A percentile compares a stretch with the other conserved stretches of the same genome.
These are phyloP conservation scores for Melanogrammus aeglefinus DNA, from an alignment of 2,797 vertebrate species.

Conservation along the genomic window DNA sequence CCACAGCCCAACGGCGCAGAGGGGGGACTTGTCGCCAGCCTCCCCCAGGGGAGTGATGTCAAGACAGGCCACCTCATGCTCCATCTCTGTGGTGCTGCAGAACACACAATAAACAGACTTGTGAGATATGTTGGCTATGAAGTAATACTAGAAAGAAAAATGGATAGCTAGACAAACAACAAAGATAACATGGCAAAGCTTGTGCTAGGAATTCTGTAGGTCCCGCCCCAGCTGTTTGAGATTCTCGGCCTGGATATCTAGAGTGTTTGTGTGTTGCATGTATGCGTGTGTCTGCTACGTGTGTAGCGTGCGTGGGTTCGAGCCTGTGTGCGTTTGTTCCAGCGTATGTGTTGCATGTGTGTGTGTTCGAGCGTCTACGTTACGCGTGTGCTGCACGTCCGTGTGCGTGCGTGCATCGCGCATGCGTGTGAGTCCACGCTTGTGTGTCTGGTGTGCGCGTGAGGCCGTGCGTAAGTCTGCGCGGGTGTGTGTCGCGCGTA, in stretches of 20 bases:
- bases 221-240: background rate
- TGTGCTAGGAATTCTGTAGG: background rate
- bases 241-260: background rate
- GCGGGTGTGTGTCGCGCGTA: too few species aligned
- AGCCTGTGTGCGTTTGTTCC: background rate
- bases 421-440: too few species aligned
- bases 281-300: too few species aligned
- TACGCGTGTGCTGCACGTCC: too few species aligned
- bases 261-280: background rate
- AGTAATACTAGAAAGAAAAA: background rate
- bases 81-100: conserved; percentile 91
- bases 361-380: too few species aligned
- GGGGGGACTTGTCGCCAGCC: conserved; percentile 81
- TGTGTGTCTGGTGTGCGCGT: too few species aligned
- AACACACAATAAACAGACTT: background rate
- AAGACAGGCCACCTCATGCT: conserved; percentile 96
- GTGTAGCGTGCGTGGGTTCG: background rate
- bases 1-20: conserved; percentile 97
- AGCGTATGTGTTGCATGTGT: too few species aligned
- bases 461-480: too few species aligned
- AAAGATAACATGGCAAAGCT: background rate
- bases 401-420: too few species aligned
- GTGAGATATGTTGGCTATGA: background rate
- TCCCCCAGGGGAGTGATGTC: conserved; percentile 96
- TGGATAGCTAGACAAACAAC: background rate